These are phyloP conservation scores for Caenorhabditis sinica DNA, from an alignment of 2,888 invertebrate species.

Conservation along the genomic window DNA sequence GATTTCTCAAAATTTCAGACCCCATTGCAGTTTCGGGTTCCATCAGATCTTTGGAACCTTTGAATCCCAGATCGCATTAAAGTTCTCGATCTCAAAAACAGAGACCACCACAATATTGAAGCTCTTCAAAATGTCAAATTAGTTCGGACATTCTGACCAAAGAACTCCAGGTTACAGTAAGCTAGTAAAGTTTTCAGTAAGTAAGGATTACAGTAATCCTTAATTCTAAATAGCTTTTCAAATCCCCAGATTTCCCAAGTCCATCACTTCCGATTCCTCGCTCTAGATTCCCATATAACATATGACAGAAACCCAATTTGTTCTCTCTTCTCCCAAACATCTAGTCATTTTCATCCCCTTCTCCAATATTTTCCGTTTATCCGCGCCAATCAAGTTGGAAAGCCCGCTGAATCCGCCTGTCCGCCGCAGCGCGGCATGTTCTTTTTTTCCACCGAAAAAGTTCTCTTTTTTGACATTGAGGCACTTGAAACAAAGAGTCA, in stretches of 20 bases:
- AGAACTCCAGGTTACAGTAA: too few species aligned
- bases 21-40: too few species aligned
- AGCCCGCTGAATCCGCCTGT: not conserved
- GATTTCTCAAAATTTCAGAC: too few species aligned
- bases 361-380: not conserved
- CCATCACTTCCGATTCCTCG: not conserved
- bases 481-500: conserved; percentile 36
- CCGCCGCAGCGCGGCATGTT: not conserved
- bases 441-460: conserved; percentile 1
- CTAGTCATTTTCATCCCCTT: not conserved
- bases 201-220: too few species aligned
- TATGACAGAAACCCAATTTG: conserved; percentile 11
- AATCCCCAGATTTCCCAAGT: not conserved
- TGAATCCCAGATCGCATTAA: too few species aligned
- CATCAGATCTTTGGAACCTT: too few species aligned
- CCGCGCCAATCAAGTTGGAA: conserved; percentile 12
- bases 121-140: too few species aligned
- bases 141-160: too few species aligned
- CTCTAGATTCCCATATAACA: not conserved
- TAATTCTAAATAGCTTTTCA: too few species aligned
- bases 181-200: too few species aligned
- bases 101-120: too few species aligned
- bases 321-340: not conserved
- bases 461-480: not conserved
- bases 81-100: too few species aligned